Conservation (phyloP, 2,113 vertebrate species). For the Colossoma macropomum region DNA sequence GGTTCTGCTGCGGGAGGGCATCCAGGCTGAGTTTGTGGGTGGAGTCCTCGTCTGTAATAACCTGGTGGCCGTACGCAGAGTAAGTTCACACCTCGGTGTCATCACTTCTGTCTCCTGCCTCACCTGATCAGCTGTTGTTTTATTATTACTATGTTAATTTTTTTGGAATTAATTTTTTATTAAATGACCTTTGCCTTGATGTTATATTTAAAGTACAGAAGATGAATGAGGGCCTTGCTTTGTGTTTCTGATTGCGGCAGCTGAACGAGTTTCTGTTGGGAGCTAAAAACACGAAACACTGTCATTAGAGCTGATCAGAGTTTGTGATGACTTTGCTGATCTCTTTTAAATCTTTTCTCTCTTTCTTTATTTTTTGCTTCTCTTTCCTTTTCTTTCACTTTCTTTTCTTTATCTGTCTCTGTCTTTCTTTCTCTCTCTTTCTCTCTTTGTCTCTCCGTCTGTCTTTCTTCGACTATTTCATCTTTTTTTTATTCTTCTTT, state of each 20-base stretch:
- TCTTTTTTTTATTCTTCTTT: too few species aligned
- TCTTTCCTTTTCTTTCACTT: background rate
- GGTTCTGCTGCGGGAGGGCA: constrained; percentile 93
- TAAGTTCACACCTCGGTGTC: constrained; percentile 67
- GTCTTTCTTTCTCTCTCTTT: too few species aligned
- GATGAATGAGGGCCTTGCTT: background rate
- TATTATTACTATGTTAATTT: background rate
- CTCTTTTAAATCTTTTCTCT: background rate
- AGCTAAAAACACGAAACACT: too few species aligned
- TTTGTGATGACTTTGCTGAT: too few species aligned
- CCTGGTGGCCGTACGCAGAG: constrained; percentile 96
- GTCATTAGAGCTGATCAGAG: too few species aligned
- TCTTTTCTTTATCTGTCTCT: background rate
- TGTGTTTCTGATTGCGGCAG: too few species aligned
- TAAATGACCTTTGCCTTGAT: too few species aligned
- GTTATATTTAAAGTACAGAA: background rate
- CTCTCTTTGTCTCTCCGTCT: too few species aligned
- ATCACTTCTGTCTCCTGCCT: background rate
- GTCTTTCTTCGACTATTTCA: too few species aligned
- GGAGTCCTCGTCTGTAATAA: constrained; percentile 98
- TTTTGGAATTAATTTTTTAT: background rate
- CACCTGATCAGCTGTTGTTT: background rate
- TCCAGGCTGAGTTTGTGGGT: constrained; percentile 98
- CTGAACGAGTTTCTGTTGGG: too few species aligned
- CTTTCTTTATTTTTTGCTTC: background rate